Evolutionary conservation across 1,140 invertebrate species (phyloP), one percentile per base, ranked within the genome.

Genomic region (Drosophila bocki): DNA sequence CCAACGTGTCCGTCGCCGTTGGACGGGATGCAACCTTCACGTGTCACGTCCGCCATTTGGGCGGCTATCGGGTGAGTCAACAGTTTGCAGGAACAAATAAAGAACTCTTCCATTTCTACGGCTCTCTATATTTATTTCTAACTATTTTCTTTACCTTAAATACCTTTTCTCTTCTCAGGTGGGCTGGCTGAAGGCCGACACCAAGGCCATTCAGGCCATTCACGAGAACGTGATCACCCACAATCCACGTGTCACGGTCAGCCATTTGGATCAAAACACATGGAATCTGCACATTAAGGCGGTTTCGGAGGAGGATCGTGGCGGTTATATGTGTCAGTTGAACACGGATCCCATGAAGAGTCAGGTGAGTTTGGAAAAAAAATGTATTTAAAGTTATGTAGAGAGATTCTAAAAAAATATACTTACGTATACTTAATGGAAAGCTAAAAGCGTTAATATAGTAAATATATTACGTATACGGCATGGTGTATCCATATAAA

Each of bases 221-320:
- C 97, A 98, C 93, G 96, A 97, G 79, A 96, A 97, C 91, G 97
- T 98, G 60, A 97, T 98, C 93, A 97, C 97, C 11, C 97, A 98
- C 93, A 97, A 97, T 94, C 95, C 96, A 60, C 94, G 96, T 47
- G 95, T 97, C 15, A 95, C 95, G 6, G 97, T 97, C 41, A 96
- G 96, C 26, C 96, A 97, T 87, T 95, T 95, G 87, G 96, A 96
- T 82, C 95, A 96, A 83, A 95, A 95, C 60, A 96, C 95, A 54
- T 98, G 97, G 97, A 97, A 96, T 93, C 94, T 98, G 67, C 96
- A 97, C 92, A 97, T 98, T 82, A 96, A 95, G 82, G 95, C 95
- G 67, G 96, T 98, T 1, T 95, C 96, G 82, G 95, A 96, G 88
- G 96, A 96, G 75, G 97, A 98, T 93, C 94, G 95, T 19, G 97